Conservation (phyloP, 2,888 invertebrate species). For the Morinoia aosen region DNA sequence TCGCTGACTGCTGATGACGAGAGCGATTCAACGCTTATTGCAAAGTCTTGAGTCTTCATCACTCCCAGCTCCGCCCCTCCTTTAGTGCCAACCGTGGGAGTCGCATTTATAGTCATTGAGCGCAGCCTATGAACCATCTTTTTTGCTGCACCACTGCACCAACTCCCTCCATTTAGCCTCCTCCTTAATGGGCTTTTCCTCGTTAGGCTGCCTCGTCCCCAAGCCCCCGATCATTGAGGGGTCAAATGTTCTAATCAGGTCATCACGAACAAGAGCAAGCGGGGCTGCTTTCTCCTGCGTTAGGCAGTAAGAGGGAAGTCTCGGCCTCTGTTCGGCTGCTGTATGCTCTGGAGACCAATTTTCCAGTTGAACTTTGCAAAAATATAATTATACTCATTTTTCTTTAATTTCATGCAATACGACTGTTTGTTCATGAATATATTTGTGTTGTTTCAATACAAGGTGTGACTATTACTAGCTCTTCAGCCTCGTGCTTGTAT, state of each 20-base stretch:
- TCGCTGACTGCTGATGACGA: background rate
- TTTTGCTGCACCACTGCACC: background rate
- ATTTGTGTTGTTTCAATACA: too few relatives aligned
- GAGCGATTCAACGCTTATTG: background rate
- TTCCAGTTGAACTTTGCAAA: too few relatives aligned
- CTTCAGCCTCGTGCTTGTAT: too few relatives aligned
- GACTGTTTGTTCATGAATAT: too few relatives aligned
- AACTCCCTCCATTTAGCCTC: background rate
- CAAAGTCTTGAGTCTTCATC: background rate
- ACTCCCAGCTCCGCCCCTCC: background rate
- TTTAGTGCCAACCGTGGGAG: background rate
- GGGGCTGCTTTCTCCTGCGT: background rate
- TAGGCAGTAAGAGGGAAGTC: too few relatives aligned
- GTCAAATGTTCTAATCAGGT: slow-evolving; percentile 13
- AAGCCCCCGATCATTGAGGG: background rate
- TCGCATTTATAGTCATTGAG: background rate
- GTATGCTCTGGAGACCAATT: too few relatives aligned
- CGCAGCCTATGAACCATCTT: background rate
- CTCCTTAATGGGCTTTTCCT: background rate
- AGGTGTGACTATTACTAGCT: too few relatives aligned
- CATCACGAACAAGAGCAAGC: background rate
- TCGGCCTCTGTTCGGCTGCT: too few relatives aligned
- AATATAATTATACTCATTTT: too few relatives aligned
- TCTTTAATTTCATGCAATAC: too few relatives aligned
- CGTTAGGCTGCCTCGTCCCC: background rate